phyloP scores from a whole-genome alignment of 2,113 vertebrate species.

The Dipodomys spectabilis region DNA sequence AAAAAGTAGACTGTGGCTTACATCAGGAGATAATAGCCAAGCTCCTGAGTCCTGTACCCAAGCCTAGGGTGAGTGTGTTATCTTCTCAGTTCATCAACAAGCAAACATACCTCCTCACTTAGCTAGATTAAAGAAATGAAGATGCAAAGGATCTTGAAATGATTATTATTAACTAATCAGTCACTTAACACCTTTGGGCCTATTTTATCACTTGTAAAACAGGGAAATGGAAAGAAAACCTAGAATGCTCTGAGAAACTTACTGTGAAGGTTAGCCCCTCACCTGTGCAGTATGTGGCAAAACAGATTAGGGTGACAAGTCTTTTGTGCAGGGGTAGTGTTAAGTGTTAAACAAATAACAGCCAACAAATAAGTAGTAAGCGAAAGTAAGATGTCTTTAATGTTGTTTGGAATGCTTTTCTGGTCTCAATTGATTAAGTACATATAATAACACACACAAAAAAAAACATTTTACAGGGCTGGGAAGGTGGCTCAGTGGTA shows the following conservation, averaged over 20 bases:
- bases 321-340: neutral
- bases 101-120: neutral
- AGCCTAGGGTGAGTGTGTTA: accelerated
- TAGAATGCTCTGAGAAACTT: neutral
- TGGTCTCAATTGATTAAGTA: neutral
- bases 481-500: too few relatives aligned
- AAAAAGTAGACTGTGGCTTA: neutral
- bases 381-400: neutral
- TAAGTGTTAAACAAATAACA: neutral
- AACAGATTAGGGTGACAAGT: neutral
- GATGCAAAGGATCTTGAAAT: neutral
- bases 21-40: neutral
- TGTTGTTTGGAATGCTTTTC: neutral
- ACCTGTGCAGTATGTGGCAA: neutral
- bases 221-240: neutral
- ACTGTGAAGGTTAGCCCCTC: neutral
- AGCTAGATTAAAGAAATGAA: neutral
- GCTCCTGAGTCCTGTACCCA: neutral
- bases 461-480: neutral
- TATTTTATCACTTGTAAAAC: neutral
- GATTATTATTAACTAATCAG: neutral
- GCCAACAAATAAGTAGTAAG: neutral
- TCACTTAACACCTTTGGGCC: neutral
- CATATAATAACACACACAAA: neutral
- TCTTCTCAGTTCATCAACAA: neutral